Conservation (phyloP, 2,888 invertebrate species). For the Chouioia cunea region DNA sequence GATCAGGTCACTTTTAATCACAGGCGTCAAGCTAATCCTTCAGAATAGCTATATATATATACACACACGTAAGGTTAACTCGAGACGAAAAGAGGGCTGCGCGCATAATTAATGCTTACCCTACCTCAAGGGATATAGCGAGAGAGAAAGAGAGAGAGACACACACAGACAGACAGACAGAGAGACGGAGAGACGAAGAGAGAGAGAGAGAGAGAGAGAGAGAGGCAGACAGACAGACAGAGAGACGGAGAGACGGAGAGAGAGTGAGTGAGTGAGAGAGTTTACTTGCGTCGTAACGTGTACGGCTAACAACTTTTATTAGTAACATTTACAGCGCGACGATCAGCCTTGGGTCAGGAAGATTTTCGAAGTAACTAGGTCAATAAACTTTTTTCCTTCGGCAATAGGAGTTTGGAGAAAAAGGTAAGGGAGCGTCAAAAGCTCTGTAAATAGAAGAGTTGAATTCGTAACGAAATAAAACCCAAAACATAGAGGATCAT, state of each 20-base stretch:
- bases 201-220: neutral
- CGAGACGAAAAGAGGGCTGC: constrained; percentile 27
- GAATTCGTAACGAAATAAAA: constrained; percentile 15
- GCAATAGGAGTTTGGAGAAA: neutral
- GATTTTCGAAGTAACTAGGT: constrained; percentile 28
- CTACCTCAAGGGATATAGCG: neutral
- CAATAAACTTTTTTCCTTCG: neutral
- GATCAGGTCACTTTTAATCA: constrained; percentile 29
- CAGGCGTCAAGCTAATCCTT: constrained; percentile 36
- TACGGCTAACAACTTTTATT: constrained; percentile 34
- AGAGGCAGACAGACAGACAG: too few species aligned
- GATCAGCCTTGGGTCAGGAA: neutral
- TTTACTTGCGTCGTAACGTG: neutral
- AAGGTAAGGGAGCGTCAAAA: neutral
- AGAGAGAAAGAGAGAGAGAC: too few species aligned
- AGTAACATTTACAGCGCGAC: constrained; percentile 26
- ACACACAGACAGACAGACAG: too few species aligned
- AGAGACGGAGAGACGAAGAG: constrained; percentile 15
- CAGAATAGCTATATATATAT: too few species aligned
- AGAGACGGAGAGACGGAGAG: too few species aligned
- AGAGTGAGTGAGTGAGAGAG: too few species aligned
- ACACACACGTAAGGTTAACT: constrained; percentile 14
- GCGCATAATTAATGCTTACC: constrained; percentile 35
- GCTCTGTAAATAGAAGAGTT: too few species aligned
- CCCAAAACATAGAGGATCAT: constrained; percentile 25